Base-by-base conservation (phyloP, 2,797 vertebrate genomes). In the Sciurus carolinensis region DNA sequence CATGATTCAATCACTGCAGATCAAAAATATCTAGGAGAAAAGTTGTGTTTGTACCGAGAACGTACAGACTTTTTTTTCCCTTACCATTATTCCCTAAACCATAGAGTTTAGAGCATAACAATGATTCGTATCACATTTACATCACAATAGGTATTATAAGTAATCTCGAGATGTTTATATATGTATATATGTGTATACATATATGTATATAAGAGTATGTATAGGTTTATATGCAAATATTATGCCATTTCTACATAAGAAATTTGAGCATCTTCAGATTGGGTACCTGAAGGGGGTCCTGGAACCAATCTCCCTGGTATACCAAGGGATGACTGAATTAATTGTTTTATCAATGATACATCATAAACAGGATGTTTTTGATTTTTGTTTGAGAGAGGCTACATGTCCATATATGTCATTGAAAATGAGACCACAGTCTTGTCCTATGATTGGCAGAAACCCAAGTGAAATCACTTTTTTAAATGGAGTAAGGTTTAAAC, bases 401-500 rank as follows among this genome's bases (percentile, higher is more conserved):
- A 59, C 2, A 28, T 67, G 7, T 81, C 64, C 33, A 57, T 88
- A 83, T 18, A 44, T 50, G 69, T 42, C 39, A 89, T 7, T 77
- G 28, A 69, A 28, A 94, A 24, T 73, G 18, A 69, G 33, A 93
- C 33, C 33, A 80, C 24, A 72, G 54, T 39, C 15, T 83, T 89
- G 24, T 14, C 22, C 20, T 91, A 33, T 89, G 80, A 73, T 90
- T 62, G 13, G 50, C 22, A 95, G 59, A 94, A 91, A 73, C 17
- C 22, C 71, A 87, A 4, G 4, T 77, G 30, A 72, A 79, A 84
- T 7, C 20, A 66, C 26, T 95, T 88, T 96, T 94, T 79, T 26
- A 59, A 73, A 73, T 87, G n/a, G 18, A 94, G 10, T 67, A 12
- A 76, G 39, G 3, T 82, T 96, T 90, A 94, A 94, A 92, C 69